A percentile compares a stretch with the other conserved stretches of the same genome.
phyloP scores from a whole-genome alignment of 2,113 vertebrate genomes.

The Campylorhamphus procurvoides region DNA sequence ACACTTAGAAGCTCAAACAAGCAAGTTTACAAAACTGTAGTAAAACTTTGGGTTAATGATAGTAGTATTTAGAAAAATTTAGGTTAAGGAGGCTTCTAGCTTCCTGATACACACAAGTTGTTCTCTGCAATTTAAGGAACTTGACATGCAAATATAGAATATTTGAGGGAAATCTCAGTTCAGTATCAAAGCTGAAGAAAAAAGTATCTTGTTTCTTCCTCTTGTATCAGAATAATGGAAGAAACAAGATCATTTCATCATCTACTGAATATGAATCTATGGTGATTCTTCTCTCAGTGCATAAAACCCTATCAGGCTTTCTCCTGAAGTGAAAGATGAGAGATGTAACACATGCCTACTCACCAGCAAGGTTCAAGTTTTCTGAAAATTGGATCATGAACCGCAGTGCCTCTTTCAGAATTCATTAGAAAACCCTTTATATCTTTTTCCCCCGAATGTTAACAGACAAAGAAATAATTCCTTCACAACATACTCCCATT shows the following conservation, averaged over 20 bases:
- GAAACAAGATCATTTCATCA: background rate
- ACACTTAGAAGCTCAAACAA: background rate
- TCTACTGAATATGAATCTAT: background rate
- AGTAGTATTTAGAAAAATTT: background rate
- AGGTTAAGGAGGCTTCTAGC: background rate
- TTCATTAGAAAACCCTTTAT: background rate
- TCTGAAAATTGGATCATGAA: background rate
- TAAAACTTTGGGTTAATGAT: background rate
- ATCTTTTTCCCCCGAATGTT: background rate
- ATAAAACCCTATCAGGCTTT: background rate
- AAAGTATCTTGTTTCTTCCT: too few species aligned
- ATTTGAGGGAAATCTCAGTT: background rate
- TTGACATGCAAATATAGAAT: background rate
- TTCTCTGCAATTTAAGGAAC: background rate
- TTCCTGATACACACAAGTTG: background rate
- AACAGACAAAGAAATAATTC: background rate
- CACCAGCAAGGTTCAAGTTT: background rate
- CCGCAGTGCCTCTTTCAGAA: background rate
- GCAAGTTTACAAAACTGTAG: background rate
- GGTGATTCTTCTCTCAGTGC: background rate
- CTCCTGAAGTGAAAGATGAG: background rate
- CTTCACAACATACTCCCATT: background rate
- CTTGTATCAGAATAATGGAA: background rate
- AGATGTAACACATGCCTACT: background rate
- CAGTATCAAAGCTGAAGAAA: background rate